Base-by-base conservation (phyloP, 2,797 vertebrate genomes). In the Scolopax rusticola region DNA sequence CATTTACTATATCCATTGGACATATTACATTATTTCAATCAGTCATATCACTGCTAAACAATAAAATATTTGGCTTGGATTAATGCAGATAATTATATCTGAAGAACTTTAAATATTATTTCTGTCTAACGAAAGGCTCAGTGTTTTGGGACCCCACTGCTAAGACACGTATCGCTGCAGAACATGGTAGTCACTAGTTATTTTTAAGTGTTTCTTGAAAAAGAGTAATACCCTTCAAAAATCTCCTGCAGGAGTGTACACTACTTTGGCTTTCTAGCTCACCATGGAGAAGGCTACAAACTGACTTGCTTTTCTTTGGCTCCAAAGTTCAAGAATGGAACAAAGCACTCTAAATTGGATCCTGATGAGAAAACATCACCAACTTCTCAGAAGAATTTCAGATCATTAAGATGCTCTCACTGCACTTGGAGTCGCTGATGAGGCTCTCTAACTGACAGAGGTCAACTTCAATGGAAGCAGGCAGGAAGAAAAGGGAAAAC, bases 261-360 rank as follows among this genome's bases (percentile, higher is more conserved):
- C 96, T 97, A 96, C 97, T 95, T 96, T 96, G 95, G 92, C 97
- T 98, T 97, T 97, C 96, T 85, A 96, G 95, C 92, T 98, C 95
- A 97, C 95, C 84, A 95, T 78, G 75, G 89, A 97, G 97, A 98
- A 97, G 96, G 96, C 96, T 95, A 97, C 91, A 98, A 97, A 98
- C 96, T 97, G 97, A 96, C 97, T 98, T 97, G 98, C 96, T 98
- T 97, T 98, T 97, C 97, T 98, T 98, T 97, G 96, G 97, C 97
- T 98, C 97, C 97, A 97, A 98, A 98, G 98, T 98, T 98, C 97
- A 98, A 98, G 98, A 98, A 98, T 98, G 98, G 98, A 99, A 99
- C 98, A 99, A 98, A 99, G 98, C 98, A 97, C 98, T 98, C 98
- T 99, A 99, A 99, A 99, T 99, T 99, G 98, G 98, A 99, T 99